Evolutionary conservation across 2,113 vertebrate genomes (phyloP).

Genomic region (Eretmochelys imbricata): DNA sequence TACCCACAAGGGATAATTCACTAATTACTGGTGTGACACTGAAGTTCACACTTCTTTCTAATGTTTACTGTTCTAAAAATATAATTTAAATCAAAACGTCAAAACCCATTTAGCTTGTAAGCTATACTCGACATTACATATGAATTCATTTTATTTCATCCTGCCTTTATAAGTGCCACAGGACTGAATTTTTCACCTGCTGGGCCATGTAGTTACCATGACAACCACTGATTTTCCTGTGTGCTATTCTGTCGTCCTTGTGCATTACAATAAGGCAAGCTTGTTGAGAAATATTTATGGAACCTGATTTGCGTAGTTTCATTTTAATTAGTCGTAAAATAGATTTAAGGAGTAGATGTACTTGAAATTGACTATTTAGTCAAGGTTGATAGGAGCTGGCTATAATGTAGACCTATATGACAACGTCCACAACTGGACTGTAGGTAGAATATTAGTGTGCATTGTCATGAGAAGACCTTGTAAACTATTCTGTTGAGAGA

Average conservation of each 20-base stretch:
- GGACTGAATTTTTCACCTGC: slow-evolving; percentile 65
- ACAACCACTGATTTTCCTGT: slow-evolving; percentile 22
- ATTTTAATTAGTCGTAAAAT: neutral
- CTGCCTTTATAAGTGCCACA: neutral
- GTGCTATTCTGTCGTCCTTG: neutral
- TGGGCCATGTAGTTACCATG: slow-evolving; percentile 31
- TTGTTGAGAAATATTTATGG: neutral
- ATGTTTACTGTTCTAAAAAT: neutral
- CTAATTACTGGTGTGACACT: neutral
- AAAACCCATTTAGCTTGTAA: neutral
- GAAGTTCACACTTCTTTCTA: neutral
- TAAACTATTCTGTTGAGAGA: neutral
- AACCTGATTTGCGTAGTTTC: neutral
- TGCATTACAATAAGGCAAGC: neutral
- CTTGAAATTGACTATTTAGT: neutral
- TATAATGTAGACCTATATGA: neutral
- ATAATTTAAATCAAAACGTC: neutral
- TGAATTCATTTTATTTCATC: neutral
- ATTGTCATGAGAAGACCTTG: neutral
- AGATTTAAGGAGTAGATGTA: neutral
- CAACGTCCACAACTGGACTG: neutral
- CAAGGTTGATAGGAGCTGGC: neutral
- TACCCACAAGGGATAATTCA: neutral
- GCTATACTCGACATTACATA: neutral
- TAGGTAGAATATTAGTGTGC: neutral